phyloP scores from a whole-genome alignment of 30 jellyfish, hydroid and myxozoan species.

The Phacellophora camtschatica region DNA sequence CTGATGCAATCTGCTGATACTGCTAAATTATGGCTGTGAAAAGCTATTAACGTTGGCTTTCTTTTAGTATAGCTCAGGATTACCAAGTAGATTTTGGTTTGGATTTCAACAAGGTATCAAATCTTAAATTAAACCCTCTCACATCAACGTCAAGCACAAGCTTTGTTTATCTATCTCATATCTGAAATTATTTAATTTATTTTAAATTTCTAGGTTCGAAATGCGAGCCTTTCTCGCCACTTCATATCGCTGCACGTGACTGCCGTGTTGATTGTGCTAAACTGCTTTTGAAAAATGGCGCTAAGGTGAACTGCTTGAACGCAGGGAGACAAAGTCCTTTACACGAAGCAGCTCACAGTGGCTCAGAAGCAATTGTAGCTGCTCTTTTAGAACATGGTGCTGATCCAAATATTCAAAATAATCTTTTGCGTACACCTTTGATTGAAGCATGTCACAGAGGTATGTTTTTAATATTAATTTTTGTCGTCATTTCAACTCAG shows the following conservation, averaged over 20 bases:
- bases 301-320: conserved; percentile 41
- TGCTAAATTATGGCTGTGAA: too few relatives aligned
- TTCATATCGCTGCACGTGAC: conserved; percentile 80
- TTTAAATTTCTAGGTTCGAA: not conserved
- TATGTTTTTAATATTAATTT: too few relatives aligned
- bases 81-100: too few relatives aligned
- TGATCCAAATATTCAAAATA: conserved; percentile 58
- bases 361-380: conserved; percentile 43
- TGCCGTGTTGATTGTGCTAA: conserved; percentile 60
- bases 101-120: too few relatives aligned
- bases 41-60: too few relatives aligned
- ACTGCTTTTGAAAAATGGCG: conserved; percentile 45
- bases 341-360: conserved; percentile 84
- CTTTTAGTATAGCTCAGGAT: too few relatives aligned
- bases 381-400: conserved; percentile 70
- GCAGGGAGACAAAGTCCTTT: conserved; percentile 68
- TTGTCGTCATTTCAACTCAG: too few relatives aligned
- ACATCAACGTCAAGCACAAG: too few relatives aligned
- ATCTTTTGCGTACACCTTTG: conserved; percentile 51
- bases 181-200: not conserved
- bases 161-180: too few relatives aligned
- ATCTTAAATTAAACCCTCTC: too few relatives aligned
- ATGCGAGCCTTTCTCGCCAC: conserved; percentile 55
- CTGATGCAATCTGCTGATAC: too few relatives aligned
- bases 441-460: conserved; percentile 75